Evolutionary conservation across 2,888 invertebrate genomes (phyloP), one percentile per base, ranked within the genome.

Genomic region (Lymantria monacha): DNA sequence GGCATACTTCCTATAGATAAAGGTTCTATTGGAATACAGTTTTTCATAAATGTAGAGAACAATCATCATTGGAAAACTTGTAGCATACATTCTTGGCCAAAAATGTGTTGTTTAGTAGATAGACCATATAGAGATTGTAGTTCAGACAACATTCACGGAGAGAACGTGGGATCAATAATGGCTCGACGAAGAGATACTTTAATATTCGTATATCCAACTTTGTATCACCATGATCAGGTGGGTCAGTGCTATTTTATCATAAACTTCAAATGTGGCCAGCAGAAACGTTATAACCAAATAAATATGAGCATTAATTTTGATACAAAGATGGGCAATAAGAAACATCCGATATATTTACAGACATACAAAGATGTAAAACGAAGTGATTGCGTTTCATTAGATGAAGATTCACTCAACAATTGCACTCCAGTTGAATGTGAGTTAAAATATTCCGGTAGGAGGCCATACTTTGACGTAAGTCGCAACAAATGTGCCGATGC

Each of bases 371-470:
- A 55, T 11, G 48, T 56, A 37, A 76, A 69, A 53, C 46, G 11
- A 5, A 57, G 41, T 3, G 42, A 46, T n/a, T 89, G 88, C 57
- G 66, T 67, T 9, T 66, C 68, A 8, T 36, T 77, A 37, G 89
- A 89, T 48, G 71, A 79, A 45, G 77, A 89, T 54, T 66, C 82
- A 1, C 59, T 86, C 9, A 71, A 75, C 37, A 48, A 74, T 10
- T 89, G 89, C 51, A 55, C 49, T 38, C 81, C 85, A 7, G 76
- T 81, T 0, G 64, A 81, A 33, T 89, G 88, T 64, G 79, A 82
- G 54, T 44, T 74, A 0, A 88, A 87, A 66, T 89, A 89, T 59
- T 62, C 66, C 12, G 87, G 83, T 3, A 58, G 63, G 12, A 79
- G 67, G 48, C 68, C 83, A 2, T 77, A 74, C 59, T 88, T 71